phyloP scores from a whole-genome alignment of 2,888 invertebrate species.

The Noctuana brunneofusca region DNA sequence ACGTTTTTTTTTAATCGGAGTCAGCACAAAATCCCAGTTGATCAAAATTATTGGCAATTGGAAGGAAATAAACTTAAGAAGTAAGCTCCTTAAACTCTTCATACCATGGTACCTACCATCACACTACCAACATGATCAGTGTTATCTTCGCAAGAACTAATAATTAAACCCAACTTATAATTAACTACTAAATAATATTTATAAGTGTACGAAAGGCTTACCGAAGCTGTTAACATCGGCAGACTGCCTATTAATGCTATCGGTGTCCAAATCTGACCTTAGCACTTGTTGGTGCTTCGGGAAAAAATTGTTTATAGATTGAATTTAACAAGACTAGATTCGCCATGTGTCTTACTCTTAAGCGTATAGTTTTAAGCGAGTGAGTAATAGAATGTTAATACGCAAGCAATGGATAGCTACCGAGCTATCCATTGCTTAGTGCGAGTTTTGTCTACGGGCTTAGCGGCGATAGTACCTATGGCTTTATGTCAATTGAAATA shows the following conservation, averaged over 20 bases:
- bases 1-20: too few species aligned
- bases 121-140: neutral
- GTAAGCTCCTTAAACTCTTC: neutral
- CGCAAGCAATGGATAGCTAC: too few species aligned
- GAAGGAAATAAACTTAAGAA: too few species aligned
- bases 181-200: slow-evolving; percentile 28
- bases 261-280: slow-evolving; percentile 30
- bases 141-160: slow-evolving; percentile 13
- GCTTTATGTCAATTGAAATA: too few species aligned
- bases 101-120: neutral
- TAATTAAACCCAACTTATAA: slow-evolving; percentile 25
- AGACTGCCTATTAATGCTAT: slow-evolving; percentile 34
- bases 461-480: too few species aligned
- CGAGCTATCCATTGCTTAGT: too few species aligned
- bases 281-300: slow-evolving; percentile 31
- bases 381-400: neutral
- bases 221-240: slow-evolving; percentile 28
- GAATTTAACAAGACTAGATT: slow-evolving; percentile 7
- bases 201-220: slow-evolving; percentile 17
- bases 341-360: slow-evolving; percentile 1
- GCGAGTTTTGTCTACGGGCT: too few species aligned
- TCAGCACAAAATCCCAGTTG: too few species aligned
- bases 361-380: neutral
- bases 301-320: slow-evolving; percentile 23
- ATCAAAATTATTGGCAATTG: too few species aligned